A percentile compares a stretch with the other conserved stretches of the same genome.
Evolutionary conservation across 1,140 invertebrate genomes (phyloP).

Genomic region (Apis florea): DNA sequence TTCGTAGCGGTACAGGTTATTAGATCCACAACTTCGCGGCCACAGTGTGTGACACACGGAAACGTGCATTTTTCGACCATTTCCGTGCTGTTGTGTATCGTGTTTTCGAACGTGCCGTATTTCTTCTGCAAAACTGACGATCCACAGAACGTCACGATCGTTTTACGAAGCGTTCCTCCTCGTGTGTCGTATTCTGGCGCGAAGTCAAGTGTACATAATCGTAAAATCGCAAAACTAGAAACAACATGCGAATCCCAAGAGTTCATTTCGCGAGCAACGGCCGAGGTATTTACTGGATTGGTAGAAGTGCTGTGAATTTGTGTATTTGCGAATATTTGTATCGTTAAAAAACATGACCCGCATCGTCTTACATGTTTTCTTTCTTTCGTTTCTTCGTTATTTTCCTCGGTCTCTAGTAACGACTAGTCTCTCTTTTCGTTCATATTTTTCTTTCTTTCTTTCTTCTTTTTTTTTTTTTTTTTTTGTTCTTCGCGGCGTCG

Average conservation of each 20-base stretch:
- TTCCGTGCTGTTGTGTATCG: slow-evolving; percentile 41
- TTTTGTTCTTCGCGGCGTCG: slow-evolving; percentile 12
- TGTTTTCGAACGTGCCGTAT: slow-evolving; percentile 29
- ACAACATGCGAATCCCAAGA: neutral
- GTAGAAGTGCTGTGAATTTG: neutral
- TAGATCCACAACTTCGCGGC: slow-evolving; percentile 12
- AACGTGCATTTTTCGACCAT: slow-evolving; percentile 41
- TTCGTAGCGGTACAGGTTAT: neutral
- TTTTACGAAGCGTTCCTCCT: slow-evolving; percentile 8
- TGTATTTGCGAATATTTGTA: neutral
- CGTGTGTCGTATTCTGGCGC: slow-evolving; percentile 19
- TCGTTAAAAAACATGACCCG: slow-evolving; percentile 15
- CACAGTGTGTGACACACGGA: slow-evolving; percentile 39
- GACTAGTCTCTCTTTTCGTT: slow-evolving; percentile 4
- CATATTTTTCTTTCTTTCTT: neutral
- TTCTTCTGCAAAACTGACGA: slow-evolving; percentile 28
- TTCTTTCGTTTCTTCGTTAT: slow-evolving; percentile 14
- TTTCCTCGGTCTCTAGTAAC: slow-evolving; percentile 13
- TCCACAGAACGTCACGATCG: neutral
- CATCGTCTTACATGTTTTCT: neutral
- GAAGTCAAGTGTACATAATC: slow-evolving; percentile 18
- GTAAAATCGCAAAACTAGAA: slow-evolving; percentile 13
- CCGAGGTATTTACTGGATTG: neutral
- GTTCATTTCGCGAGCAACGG: neutral
- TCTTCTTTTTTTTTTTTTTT: neutral